Base-by-base conservation (phyloP, 1,140 invertebrate genomes). In the Anagrus nilaparvatae region DNA sequence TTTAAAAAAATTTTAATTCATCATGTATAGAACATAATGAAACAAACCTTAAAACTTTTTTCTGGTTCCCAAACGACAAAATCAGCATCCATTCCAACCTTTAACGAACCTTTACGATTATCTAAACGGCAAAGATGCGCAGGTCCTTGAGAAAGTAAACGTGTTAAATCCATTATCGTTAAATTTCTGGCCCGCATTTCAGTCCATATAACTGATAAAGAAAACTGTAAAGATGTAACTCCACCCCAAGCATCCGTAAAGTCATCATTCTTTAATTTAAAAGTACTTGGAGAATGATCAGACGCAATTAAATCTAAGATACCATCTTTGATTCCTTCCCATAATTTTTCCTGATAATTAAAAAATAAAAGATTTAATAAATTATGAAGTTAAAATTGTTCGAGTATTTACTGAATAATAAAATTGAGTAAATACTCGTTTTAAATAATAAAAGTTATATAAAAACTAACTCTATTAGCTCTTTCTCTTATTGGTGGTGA, bases 191-290 rank as follows among this genome's bases (percentile, higher is more conserved):
- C 47, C 38, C 59, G 53, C 9, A 70, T 73, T 31, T 70, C 61
- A 1, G 77, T 82, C 81, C 81, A 84, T 18, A 82, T 72, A 18
- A 81, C 50, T 2, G 79, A 72, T 14, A 84, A 50, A 43, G 78
- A 79, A 55, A 84, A 78, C 58, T 85, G 82, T 21, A 84, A 55
- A 0, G 78, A 81, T 3, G 80, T 75, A 43, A 85, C 81, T 34
- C 81, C 82, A 36, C 79, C 80, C 80, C 81, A 84, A 33, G 81
- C 79, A 50, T 69, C 66, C 42, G 82, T 55, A 52, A 82, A 83
- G 51, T 82, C 72, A 3, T 31, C 40, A 9, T 67, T 61, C 46
- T 82, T 80, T 2, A 81, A 60, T 3, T 80, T 74, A 0, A 74
- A 70, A 9, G 79, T 79, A 39, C 79, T 81, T 0, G 82, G 80